Conservation (phyloP, 2,113 vertebrate species). For the Sceloporus tristichus region DNA sequence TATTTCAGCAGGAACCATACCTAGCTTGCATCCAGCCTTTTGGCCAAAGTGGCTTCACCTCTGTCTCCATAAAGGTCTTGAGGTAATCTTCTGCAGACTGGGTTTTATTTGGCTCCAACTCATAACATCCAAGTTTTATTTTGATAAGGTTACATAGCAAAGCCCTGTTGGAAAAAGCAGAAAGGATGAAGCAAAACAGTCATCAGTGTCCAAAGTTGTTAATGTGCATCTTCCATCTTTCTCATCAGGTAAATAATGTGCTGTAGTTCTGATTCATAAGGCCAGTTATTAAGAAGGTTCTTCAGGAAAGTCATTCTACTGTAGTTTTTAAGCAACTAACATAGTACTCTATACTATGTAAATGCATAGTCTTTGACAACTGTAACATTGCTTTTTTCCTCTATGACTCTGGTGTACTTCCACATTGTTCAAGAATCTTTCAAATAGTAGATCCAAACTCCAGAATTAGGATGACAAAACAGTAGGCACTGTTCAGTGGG, state of each 20-base stretch:
- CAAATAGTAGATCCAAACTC: background rate
- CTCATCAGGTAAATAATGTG: background rate
- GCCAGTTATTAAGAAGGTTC: background rate
- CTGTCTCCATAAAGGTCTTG: constrained; percentile 97
- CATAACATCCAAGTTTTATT: constrained; percentile 96
- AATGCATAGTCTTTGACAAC: background rate
- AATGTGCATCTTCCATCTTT: background rate
- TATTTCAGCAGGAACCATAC: constrained; percentile 70
- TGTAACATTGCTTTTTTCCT: background rate
- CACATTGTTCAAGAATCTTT: background rate
- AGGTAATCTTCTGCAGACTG: constrained; percentile 97
- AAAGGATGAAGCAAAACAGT: background rate
- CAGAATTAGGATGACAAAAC: too few relatives aligned
- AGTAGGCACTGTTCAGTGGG: background rate
- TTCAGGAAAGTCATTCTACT: background rate
- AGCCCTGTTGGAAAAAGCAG: constrained; percentile 77
- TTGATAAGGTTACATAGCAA: constrained; percentile 95
- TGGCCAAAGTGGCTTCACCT: constrained; percentile 97
- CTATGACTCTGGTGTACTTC: background rate
- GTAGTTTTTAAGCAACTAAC: background rate
- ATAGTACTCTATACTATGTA: background rate
- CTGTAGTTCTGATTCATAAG: background rate
- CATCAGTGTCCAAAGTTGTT: background rate
- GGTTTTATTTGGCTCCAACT: constrained; percentile 93
- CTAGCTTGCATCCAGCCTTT: constrained; percentile 99